Conservation (phyloP, 1,140 invertebrate species). For the Protaetia brevitarsis region DNA sequence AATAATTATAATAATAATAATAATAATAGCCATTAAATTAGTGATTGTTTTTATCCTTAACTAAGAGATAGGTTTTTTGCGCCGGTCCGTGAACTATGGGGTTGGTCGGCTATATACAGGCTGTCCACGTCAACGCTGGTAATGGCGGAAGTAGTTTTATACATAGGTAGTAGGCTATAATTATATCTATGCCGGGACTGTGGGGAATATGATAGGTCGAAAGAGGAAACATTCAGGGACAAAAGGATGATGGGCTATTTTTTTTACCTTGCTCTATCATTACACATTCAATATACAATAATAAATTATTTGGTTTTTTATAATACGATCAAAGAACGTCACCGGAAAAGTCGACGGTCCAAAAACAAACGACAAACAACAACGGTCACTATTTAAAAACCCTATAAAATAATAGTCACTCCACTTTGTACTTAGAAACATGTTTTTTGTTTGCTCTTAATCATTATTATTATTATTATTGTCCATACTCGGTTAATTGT, state of each 20-base stretch:
- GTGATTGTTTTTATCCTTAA: slow-evolving; percentile 47
- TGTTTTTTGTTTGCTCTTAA: slow-evolving; percentile 4
- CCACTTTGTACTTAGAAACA: slow-evolving; percentile 45
- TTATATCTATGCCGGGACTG: slow-evolving; percentile 2
- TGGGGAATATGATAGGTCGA: background rate
- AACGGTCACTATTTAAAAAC: slow-evolving; percentile 14
- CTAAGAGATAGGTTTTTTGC: slow-evolving; percentile 30
- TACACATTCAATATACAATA: slow-evolving; percentile 49
- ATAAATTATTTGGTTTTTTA: slow-evolving; percentile 64
- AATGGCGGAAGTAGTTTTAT: slow-evolving; percentile 45
- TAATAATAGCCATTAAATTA: slow-evolving; percentile 45
- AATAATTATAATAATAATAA: slow-evolving; percentile 2
- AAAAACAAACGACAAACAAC: slow-evolving; percentile 17
- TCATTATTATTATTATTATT: background rate
- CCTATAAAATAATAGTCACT: slow-evolving; percentile 29
- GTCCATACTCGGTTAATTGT: slow-evolving; percentile 10
- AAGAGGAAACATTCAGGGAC: slow-evolving; percentile 14
- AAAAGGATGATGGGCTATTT: slow-evolving; percentile 12
- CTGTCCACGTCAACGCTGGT: slow-evolving; percentile 32
- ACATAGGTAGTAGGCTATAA: slow-evolving; percentile 31
- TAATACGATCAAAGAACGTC: slow-evolving; percentile 55
- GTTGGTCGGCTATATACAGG: slow-evolving; percentile 49
- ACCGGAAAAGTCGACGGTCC: slow-evolving; percentile 9
- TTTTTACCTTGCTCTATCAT: slow-evolving; percentile 27
- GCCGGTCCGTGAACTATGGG: slow-evolving; percentile 10